phyloP scores from a whole-genome alignment of 1,140 invertebrate genomes.

The Caenorhabditis tropicalis region DNA sequence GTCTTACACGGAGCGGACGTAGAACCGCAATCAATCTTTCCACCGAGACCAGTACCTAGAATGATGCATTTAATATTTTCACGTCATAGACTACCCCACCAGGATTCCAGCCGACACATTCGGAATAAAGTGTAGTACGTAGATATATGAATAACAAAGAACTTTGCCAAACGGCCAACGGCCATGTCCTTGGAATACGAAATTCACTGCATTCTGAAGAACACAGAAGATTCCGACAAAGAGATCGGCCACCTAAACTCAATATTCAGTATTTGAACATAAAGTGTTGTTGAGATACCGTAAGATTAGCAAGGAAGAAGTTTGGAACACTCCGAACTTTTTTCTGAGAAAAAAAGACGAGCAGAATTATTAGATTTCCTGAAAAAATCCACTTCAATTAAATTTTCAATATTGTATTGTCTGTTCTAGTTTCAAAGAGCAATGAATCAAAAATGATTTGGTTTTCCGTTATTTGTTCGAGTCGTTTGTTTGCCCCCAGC shows the following conservation, averaged over 20 bases:
- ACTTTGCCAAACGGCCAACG: conserved; percentile 66
- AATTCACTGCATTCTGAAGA: conserved; percentile 79
- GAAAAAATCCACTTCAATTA: conserved; percentile 72
- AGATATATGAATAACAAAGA: conserved; percentile 67
- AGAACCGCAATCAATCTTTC: conserved; percentile 69
- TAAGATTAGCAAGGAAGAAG: conserved; percentile 77
- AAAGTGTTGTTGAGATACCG: background rate
- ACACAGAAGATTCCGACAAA: conserved; percentile 86
- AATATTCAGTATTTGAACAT: conserved; percentile 80
- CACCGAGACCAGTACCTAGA: conserved; percentile 68
- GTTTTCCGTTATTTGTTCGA: background rate
- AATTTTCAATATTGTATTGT: no score
- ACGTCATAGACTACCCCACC: conserved; percentile 15
- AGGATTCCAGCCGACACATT: conserved; percentile 67
- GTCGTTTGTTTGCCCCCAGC: background rate
- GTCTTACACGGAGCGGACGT: conserved; percentile 64
- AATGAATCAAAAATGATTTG: background rate
- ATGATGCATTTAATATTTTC: background rate
- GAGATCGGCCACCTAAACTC: conserved; percentile 83
- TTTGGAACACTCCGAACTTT: conserved; percentile 83
- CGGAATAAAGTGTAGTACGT: conserved; percentile 66
- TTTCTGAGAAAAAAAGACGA: conserved; percentile 81
- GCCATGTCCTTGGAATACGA: conserved; percentile 64
- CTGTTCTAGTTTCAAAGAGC: no score
- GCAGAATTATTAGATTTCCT: conserved; percentile 83